phyloP scores from a whole-genome alignment of 2,888 invertebrate genomes.

The Helobdella robusta region DNA sequence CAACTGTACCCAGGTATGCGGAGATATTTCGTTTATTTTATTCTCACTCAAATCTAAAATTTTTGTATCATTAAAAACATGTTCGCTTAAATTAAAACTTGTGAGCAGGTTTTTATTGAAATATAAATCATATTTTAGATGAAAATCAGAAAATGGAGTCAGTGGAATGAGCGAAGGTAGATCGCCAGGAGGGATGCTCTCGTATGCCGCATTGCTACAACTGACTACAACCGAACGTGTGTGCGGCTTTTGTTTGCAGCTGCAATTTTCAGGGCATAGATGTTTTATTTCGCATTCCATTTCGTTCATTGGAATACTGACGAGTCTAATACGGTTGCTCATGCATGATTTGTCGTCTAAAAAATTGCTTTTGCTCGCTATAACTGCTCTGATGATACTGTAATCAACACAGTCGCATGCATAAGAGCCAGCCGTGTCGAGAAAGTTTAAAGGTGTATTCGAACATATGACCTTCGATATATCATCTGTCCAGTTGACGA shows the following conservation, averaged over 20 bases:
- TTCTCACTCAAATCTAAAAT: no score
- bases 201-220: neutral
- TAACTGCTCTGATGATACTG: neutral
- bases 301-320: neutral
- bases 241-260: neutral
- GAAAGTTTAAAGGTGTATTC: no score
- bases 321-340: neutral
- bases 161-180: neutral
- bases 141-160: neutral
- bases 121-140: neutral
- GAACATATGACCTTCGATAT: no score
- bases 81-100: no score
- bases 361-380: neutral
- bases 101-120: no score
- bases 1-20: neutral
- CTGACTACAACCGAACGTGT: neutral
- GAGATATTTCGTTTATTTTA: no score
- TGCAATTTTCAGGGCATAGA: neutral
- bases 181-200: neutral
- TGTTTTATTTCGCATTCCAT: neutral
- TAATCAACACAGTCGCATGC: conserved; percentile 3
- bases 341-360: neutral
- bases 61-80: no score
- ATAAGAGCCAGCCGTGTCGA: no score
- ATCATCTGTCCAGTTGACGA: no score